These are phyloP conservation scores for Nyctibius bracteatus DNA, from an alignment of 2,113 vertebrate genomes.

Conservation along the genomic window DNA sequence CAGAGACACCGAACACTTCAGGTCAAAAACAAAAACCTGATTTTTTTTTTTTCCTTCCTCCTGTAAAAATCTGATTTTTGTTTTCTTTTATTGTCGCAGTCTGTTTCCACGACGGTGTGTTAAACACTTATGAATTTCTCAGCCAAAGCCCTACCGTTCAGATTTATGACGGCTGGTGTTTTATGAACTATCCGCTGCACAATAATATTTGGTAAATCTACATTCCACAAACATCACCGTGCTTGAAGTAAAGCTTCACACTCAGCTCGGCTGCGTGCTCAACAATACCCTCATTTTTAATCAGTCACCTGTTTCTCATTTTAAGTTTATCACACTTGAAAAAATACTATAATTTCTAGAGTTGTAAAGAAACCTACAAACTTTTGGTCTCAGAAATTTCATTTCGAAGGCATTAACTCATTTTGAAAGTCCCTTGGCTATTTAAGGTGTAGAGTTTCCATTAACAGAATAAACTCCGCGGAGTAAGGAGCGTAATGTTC, in stretches of 20 bases:
- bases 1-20: neutral
- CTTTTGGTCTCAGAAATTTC: slow-evolving; percentile 57
- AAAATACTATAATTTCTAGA: slow-evolving; percentile 58
- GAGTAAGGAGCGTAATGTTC: slow-evolving; percentile 36
- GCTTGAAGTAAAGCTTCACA: slow-evolving; percentile 23
- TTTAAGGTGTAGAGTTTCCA: slow-evolving; percentile 60
- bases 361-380: slow-evolving; percentile 45
- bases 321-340: slow-evolving; percentile 59
- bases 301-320: slow-evolving; percentile 71
- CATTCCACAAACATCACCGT: slow-evolving; percentile 8
- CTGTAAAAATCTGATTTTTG: neutral
- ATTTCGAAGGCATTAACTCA: slow-evolving; percentile 69
- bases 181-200: slow-evolving; percentile 25
- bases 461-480: slow-evolving; percentile 19
- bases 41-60: neutral
- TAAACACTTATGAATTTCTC: slow-evolving; percentile 17
- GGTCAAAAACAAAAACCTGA: neutral
- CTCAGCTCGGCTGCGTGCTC: slow-evolving; percentile 3
- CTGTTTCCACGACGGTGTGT: neutral
- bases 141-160: neutral
- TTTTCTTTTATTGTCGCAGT: neutral
- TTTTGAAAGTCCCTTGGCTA: slow-evolving; percentile 54
- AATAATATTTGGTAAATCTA: slow-evolving; percentile 14
- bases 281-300: slow-evolving; percentile 62
- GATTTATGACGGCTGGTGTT: slow-evolving; percentile 31